Base-by-base conservation (phyloP, 2,797 vertebrate species). In the Peromyscus melanophrys region DNA sequence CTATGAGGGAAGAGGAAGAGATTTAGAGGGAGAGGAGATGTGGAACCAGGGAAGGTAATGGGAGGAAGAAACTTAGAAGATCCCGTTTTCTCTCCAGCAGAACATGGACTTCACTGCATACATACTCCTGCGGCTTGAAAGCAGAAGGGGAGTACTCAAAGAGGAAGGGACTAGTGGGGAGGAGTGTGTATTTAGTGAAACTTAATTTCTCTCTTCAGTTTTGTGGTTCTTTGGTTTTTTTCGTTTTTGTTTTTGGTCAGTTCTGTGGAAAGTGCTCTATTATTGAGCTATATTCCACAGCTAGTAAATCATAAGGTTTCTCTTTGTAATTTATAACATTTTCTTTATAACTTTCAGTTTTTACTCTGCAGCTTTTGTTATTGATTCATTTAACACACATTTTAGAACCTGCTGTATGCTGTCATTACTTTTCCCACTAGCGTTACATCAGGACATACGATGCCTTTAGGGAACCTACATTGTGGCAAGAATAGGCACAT, bases 341-440 rank as follows among this genome's bases (percentile, higher is more conserved):
- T 75, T 75, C 5, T 89, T 31, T 17, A 2, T 89, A 89, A 61
- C 43, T 93, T 91, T 95, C 34, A 89, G 31, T 89, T 92, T 93
- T 92, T 80, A 84, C 21, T 92, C 17, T 83, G n/a, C 73, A 94
- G 52, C 2, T 46, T 55, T 61, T 84, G 57, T 80, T 67, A 69
- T 67, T 96, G 9, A 88, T 92, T 92, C 3, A 2, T 88, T 94
- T 93, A 94, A 73, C 52, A 90, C 69, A 80, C 86, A 94, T 80
- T 90, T 80, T 75, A 59, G 43, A 78, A 67, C 37, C 34, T 92
- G 8, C 40, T 83, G 1, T 61, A 21, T 55, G 27, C 6, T 40
- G 10, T 73, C 13, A 27, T 69, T 57, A 59, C 89, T 82, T 63
- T 90, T 93, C 82, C 7, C 6, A 40, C 65, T 82, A n/a, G 37